These are phyloP conservation scores for Agrochola lota DNA, from an alignment of 2,888 invertebrate genomes.

Conservation along the genomic window DNA sequence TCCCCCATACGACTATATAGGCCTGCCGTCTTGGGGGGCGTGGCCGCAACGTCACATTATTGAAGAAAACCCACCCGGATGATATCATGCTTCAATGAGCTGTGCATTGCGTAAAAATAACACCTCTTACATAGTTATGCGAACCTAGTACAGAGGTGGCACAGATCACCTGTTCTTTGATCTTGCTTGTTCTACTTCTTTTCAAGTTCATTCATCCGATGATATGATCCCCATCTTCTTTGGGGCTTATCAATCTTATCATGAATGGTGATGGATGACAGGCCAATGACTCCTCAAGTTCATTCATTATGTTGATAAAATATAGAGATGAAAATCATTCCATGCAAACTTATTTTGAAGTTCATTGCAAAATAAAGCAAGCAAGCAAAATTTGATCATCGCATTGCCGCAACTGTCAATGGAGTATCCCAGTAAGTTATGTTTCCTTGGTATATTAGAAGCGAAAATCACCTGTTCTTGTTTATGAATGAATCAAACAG, in stretches of 20 bases:
- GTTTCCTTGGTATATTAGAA: slow-evolving; percentile 70
- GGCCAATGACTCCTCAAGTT: slow-evolving; percentile 23
- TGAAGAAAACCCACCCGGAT: slow-evolving; percentile 29
- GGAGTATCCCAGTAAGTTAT: slow-evolving; percentile 65
- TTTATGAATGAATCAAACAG: slow-evolving; percentile 41
- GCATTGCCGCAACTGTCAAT: slow-evolving; percentile 5
- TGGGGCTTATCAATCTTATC: slow-evolving; percentile 1
- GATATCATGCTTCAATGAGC: slow-evolving; percentile 31
- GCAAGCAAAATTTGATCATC: neutral
- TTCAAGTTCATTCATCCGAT: slow-evolving; percentile 30
- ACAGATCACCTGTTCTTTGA: slow-evolving; percentile 80
- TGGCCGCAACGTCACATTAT: neutral
- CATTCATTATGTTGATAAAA: slow-evolving; percentile 12
- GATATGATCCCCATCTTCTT: slow-evolving; percentile 36
- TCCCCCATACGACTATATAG: neutral
- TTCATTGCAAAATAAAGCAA: slow-evolving; percentile 35
- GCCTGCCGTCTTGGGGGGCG: slow-evolving; percentile 1
- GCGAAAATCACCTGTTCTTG: slow-evolving; percentile 75
- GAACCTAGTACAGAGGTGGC: slow-evolving; percentile 76
- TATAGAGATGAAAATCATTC: neutral
- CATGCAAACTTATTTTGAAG: slow-evolving; percentile 5
- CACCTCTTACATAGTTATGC: slow-evolving; percentile 70
- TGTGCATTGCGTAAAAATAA: slow-evolving; percentile 43
- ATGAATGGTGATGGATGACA: slow-evolving; percentile 12
- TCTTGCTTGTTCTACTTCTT: slow-evolving; percentile 63